These are phyloP conservation scores for Spilosoma lubricipeda DNA, from an alignment of 2,888 invertebrate species.

Conservation along the genomic window DNA sequence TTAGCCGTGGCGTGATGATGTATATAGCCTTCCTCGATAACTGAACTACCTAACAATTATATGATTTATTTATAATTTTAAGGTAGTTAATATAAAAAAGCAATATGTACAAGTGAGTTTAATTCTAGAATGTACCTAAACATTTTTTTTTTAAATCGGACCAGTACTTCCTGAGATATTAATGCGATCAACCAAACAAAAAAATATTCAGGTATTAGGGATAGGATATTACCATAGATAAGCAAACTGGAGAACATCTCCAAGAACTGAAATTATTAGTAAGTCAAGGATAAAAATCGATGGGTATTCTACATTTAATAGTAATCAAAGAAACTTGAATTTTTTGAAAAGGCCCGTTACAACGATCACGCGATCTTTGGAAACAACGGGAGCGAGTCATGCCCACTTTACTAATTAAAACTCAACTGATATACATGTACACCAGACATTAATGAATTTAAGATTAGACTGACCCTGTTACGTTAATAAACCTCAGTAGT, in stretches of 20 bases:
- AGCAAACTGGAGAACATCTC: slow-evolving; percentile 29
- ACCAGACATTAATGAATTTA: slow-evolving; percentile 27
- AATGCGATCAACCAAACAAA: too few species aligned
- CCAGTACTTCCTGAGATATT: too few species aligned
- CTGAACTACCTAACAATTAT: too few species aligned
- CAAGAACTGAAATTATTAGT: slow-evolving; percentile 17
- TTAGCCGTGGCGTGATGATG: too few species aligned
- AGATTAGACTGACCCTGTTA: slow-evolving; percentile 27
- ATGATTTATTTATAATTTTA: too few species aligned
- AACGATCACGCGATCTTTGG: slow-evolving; percentile 65
- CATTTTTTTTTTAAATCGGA: too few species aligned
- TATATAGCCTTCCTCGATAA: too few species aligned
- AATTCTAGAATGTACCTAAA: too few species aligned
- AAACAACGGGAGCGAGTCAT: slow-evolving; percentile 63
- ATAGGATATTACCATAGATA: slow-evolving; percentile 28
- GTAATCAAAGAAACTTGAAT: slow-evolving; percentile 60
- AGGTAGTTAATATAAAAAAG: too few species aligned
- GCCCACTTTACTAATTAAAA: slow-evolving; percentile 78
- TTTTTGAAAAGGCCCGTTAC: slow-evolving; percentile 63
- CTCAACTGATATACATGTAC: slow-evolving; percentile 28
- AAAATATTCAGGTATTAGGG: too few species aligned
- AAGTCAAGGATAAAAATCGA: slow-evolving; percentile 32
- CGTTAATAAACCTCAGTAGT: slow-evolving; percentile 18
- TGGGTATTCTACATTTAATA: slow-evolving; percentile 52
- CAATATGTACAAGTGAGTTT: too few species aligned